These are phyloP conservation scores for Apoderus coryli DNA, from an alignment of 2,888 invertebrate species.

Conservation along the genomic window DNA sequence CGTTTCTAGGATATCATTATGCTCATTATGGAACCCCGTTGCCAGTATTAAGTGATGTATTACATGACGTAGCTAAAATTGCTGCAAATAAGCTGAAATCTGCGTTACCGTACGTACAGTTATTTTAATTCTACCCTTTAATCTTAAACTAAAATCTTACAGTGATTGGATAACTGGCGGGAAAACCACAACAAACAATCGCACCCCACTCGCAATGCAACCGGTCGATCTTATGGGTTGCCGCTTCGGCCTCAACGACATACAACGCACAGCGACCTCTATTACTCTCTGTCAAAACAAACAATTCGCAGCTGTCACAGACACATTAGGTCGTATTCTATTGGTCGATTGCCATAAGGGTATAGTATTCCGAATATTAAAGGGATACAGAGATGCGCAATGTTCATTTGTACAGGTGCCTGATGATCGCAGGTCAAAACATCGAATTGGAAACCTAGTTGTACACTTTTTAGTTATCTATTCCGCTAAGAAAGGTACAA, in stretches of 20 bases:
- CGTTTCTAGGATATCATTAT: constrained; percentile 80
- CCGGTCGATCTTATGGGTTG: constrained; percentile 60
- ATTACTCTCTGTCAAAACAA: constrained; percentile 69
- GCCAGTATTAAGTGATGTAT: constrained; percentile 78
- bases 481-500: constrained; percentile 77
- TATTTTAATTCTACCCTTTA: constrained; percentile 6
- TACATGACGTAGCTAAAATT: constrained; percentile 52
- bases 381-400: constrained; percentile 92
- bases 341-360: constrained; percentile 73
- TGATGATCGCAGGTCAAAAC: constrained; percentile 39
- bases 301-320: constrained; percentile 65
- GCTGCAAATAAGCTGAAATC: constrained; percentile 69
- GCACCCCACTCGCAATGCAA: constrained; percentile 32
- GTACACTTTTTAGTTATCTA: constrained; percentile 83
- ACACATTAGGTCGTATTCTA: constrained; percentile 76
- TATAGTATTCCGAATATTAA: constrained; percentile 73
- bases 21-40: constrained; percentile 77
- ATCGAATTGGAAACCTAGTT: constrained; percentile 31
- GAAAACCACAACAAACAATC: constrained; percentile 33
- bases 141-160: too few species aligned
- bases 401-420: constrained; percentile 82
- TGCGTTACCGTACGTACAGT: constrained; percentile 52
- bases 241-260: constrained; percentile 70
- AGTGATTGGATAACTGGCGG: constrained; percentile 40
- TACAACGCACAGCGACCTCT: constrained; percentile 56